Base-by-base conservation (phyloP, 1,140 invertebrate genomes). In the Trachymyrmex septentrionalis region DNA sequence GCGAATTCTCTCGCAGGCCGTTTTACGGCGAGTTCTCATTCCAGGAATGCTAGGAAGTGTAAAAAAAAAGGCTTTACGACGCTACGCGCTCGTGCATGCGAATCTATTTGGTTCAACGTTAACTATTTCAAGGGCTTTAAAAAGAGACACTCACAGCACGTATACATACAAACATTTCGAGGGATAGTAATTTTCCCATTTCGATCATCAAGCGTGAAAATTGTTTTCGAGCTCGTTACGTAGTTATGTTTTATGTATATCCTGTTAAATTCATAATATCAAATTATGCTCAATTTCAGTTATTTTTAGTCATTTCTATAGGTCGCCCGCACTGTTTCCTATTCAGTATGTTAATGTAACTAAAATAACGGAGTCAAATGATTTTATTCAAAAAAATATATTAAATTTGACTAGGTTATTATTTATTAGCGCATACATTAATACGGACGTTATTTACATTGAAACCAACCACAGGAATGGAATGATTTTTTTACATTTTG, bases 41-140 rank as follows among this genome's bases (percentile, higher is more conserved):
- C 21, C n/a, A 53, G 27, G 1, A 55, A 55, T 63, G 27, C n/a
- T 16, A n/a, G 9, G 44, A 48, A 48, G 7, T 12, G 48, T 55
- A 55, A 81, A 30, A 55, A 81, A 30, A 19, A 61, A 53, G 14
- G 12, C n/a, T 80, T 64, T 50, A 34, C 44, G 44, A 66, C 10
- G 48, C 30, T 48, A 30, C 34, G n/a, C 66, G 55, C 19, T 50
- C 61, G 50, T 48, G 76, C 44, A 57, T 7, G 72, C n/a, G 64
- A 16, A 73, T 48, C 53, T 50, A 61, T 14, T 71, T 55, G 81
- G 30, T 24, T 24, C n/a, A 38, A 27, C 50, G 30, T 21, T 57
- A 57, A 71, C 66, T 69, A 71, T 81, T 57, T 66, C 30, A 66
- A 78, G 12, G 19, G 59, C 44, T 24, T 44, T 48, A 44, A 48